phyloP scores from a whole-genome alignment of 2,113 vertebrate genomes.

The Saccopteryx leptura region DNA sequence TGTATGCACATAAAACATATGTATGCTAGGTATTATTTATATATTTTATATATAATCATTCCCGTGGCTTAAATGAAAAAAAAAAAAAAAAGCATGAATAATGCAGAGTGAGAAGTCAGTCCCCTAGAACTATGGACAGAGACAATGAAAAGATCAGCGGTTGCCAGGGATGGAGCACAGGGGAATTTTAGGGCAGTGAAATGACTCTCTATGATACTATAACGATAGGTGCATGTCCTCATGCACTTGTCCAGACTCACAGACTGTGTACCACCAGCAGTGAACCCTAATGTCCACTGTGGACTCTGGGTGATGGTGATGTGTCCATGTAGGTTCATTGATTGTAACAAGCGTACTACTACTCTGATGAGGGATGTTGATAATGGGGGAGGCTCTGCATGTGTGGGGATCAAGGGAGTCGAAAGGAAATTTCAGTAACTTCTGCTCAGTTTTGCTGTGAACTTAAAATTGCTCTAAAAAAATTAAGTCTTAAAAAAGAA shows the following conservation, averaged over 20 bases:
- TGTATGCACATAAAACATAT: background rate
- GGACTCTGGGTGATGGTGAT: background rate
- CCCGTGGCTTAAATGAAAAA: background rate
- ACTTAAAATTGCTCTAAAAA: background rate
- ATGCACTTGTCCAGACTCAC: background rate
- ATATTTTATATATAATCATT: no score
- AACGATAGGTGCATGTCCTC: fast-evolving
- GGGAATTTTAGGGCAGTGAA: background rate
- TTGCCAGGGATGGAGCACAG: background rate
- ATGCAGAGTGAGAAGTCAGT: background rate
- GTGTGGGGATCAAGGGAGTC: background rate
- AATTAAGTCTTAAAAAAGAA: background rate
- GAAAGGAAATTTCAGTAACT: background rate
- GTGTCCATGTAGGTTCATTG: background rate
- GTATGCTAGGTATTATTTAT: background rate
- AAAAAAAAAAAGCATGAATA: background rate
- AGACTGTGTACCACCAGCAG: background rate
- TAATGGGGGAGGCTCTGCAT: background rate
- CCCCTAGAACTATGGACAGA: background rate
- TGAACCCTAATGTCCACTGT: background rate
- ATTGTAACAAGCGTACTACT: background rate
- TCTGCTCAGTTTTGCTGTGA: background rate
- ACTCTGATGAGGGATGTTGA: no score
- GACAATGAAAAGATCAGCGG: background rate
- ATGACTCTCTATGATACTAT: background rate